phyloP scores from a whole-genome alignment of 2,888 invertebrate species.

The Megalurothrips usitatus region DNA sequence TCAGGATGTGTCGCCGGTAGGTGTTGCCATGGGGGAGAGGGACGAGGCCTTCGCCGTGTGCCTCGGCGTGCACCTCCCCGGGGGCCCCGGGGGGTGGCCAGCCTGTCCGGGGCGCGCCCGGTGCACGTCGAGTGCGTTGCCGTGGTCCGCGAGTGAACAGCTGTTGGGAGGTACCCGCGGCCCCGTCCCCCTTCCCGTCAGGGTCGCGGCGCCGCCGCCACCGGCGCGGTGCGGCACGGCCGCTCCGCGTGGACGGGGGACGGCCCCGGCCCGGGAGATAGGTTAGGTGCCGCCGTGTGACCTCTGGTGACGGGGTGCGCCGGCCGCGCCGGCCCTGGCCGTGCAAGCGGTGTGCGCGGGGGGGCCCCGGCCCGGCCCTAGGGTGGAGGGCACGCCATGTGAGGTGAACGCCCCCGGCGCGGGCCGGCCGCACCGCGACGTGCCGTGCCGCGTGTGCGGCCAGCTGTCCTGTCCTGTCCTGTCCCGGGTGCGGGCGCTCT shows the following conservation, averaged over 20 bases:
- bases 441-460: background rate
- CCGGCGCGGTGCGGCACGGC: constrained; percentile 23
- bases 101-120: background rate
- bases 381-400: background rate
- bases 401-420: background rate
- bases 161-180: background rate
- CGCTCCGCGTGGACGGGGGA: constrained; percentile 27
- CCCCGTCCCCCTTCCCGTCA: background rate
- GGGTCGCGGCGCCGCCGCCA: constrained; percentile 16
- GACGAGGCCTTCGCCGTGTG: background rate
- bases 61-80: too few relatives aligned
- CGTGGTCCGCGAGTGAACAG: background rate
- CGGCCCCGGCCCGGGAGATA: background rate
- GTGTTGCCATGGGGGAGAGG: constrained; percentile 32
- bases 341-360: background rate
- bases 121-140: background rate
- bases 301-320: constrained; percentile 4
- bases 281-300: constrained; percentile 11
- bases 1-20: constrained; percentile 12
- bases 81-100: too few relatives aligned
- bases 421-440: background rate
- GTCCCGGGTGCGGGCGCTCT: too few relatives aligned
- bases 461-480: too few relatives aligned
- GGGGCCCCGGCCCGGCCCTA: background rate
- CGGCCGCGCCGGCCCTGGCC: background rate